Evolutionary conservation across 92 coral and sea anemone species (phyloP), one percentile per base, ranked within the genome.

Genomic region (Epizoanthus ramosus): DNA sequence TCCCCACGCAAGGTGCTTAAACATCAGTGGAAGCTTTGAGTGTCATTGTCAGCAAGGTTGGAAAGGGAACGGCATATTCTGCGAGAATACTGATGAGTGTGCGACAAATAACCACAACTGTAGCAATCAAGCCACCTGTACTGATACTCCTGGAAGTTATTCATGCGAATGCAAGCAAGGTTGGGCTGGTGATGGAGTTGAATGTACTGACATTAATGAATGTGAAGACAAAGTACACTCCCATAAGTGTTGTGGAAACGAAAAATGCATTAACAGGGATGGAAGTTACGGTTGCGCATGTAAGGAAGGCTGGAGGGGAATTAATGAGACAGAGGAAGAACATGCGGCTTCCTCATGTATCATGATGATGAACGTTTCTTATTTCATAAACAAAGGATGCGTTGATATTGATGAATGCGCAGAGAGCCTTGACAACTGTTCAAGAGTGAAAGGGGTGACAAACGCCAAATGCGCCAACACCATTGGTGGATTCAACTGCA

Each of bases 81-180:
- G 93, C 37, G 93, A 90, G 57, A 90, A 90, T 39, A 81, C 83
- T 10, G 61, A 87, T 79, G 93, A 90, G 57, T 90, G 93, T 56
- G 56, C 75, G 5, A 68, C 57, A 14, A 54, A 79, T 50, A 54
- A 22, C 8, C 85, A 90, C 35, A 72, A 90, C 50, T 90, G 93
- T 35, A 83, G 85, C 70, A 63, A 53, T 6, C 52, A 90, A 16
- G 85, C 93, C 39, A 58, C 22, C 17, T 90, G 93, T 56, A 61
- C 66, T 28, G 93, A 90, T 79, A 68, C 80, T 1, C 61, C 71
- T 10, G 93, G 93, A 25, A 43, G 71, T 17, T 90, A 83, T 23
- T 50, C 17, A 13, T 90, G 93, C 66, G 68, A 19, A 8, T 90
- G 93, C 79, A 24, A 64, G 37, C 59, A 47, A n/a, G 93, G 90